Percentiles rank a stretch among this genome's conserved stretches.
These are phyloP conservation scores for Henicopernis longicauda DNA, from an alignment of 2,113 vertebrate genomes.

Conservation along the genomic window DNA sequence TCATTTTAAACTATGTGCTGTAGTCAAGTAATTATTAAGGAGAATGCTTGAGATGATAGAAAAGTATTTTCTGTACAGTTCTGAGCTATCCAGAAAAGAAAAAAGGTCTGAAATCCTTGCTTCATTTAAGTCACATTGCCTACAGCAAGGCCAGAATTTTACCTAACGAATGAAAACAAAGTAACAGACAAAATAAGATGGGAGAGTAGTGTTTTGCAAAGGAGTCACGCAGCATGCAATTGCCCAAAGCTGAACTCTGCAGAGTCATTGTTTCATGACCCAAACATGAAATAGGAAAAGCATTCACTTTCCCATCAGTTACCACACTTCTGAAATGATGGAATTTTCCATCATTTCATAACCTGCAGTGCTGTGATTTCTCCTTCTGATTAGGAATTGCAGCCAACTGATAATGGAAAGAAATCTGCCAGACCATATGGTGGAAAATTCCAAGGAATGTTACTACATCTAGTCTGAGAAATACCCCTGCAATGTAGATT, in stretches of 20 bases:
- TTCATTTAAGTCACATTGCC: background rate
- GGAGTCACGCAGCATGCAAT: background rate
- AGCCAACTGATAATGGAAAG: slow-evolving; percentile 49
- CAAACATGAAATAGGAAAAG: background rate
- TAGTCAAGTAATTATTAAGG: background rate
- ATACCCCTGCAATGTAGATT: background rate
- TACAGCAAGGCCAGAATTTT: background rate
- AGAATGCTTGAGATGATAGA: background rate
- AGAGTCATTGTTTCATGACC: background rate
- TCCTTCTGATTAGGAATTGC: slow-evolving; percentile 26
- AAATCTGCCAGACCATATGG: slow-evolving; percentile 60
- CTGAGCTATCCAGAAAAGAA: background rate
- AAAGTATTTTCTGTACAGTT: background rate
- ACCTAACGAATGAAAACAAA: background rate
- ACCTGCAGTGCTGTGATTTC: slow-evolving; percentile 31
- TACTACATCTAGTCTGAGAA: background rate
- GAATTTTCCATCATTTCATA: slow-evolving; percentile 58
- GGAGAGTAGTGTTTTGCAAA: background rate
- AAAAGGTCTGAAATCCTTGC: background rate
- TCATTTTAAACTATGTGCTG: background rate
- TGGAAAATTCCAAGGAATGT: slow-evolving; percentile 53
- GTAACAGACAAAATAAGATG: background rate
- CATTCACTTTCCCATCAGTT: background rate
- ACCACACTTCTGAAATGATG: background rate
- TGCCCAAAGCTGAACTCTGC: background rate